Base-by-base conservation (phyloP, 23 tunicate genomes). In the Aplidium turbinatum region DNA sequence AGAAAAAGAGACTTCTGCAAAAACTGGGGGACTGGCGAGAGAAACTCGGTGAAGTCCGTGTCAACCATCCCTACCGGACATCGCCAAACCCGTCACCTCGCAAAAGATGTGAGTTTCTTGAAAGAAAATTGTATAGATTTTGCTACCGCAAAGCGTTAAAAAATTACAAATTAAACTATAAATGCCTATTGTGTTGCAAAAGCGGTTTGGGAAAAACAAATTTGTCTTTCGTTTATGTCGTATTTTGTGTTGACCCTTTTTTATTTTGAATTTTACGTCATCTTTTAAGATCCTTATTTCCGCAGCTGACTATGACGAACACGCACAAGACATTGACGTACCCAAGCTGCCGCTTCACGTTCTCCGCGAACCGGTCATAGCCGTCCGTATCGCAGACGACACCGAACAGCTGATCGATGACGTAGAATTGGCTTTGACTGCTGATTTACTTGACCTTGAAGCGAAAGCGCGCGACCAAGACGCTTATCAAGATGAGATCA, bases 31-130 rank as follows among this genome's bases (percentile, higher is more conserved):
- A 46, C 16, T 75, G 75, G 76, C 75, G 66, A 30, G 68, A 75
- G 4, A 67, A 68, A 60, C 40, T 83, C 6, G 61, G 62, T 11
- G 50, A 40, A 2, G 81, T 75, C 35, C 72, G 66, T 28, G 38
- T 13, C 13, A 32, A 67, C 39, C 76, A 85, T 46, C 91, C 91
- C n/a, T 85, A 55, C 33, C 58, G 33, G 35, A 31, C 57, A 4
- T 73, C 89, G 19, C 89, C 89, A 35, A 33, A 51, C 25, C 81
- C 89, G 16, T 83, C 89, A 24, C 89, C 89, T 4, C 66, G 89
- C 25, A 75, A 65, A 54, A 75, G 78, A 78, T 38, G 75, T 74
- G 48, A 74, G 48, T 56, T 23, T 13, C n/a, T n/a, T n/a, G n/a
- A n/a, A n/a, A n/a, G n/a, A n/a, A n/a, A n/a, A n/a, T 9, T 42